Conservation (phyloP, 1,140 invertebrate species). For the Solenopsis invicta region DNA sequence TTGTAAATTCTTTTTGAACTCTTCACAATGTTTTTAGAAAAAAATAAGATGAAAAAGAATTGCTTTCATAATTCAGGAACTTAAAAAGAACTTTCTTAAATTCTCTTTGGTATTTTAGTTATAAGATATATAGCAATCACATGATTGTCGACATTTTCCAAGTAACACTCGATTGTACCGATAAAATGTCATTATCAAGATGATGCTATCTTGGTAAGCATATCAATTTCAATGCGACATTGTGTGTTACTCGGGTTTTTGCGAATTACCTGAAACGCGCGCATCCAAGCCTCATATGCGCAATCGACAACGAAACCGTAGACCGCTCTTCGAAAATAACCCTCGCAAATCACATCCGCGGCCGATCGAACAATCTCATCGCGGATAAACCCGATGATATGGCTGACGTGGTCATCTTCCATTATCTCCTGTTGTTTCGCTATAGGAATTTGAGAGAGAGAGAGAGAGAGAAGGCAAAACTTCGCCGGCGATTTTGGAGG, state of each 20-base stretch:
- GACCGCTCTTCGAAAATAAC: constrained; percentile 28
- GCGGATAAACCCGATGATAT: constrained; percentile 61
- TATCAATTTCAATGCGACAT: neutral
- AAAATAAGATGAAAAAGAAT: too few species aligned
- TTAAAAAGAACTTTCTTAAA: too few species aligned
- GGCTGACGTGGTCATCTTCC: constrained; percentile 44
- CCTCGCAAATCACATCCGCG: constrained; percentile 21
- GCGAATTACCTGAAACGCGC: constrained; percentile 23
- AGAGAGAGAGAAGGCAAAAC: constrained; percentile 5
- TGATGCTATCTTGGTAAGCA: neutral
- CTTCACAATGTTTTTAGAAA: too few species aligned
- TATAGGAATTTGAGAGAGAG: constrained; percentile 54
- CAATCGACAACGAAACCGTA: constrained; percentile 64
- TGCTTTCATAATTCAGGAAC: too few species aligned
- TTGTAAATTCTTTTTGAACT: too few species aligned
- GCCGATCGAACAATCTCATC: constrained; percentile 66
- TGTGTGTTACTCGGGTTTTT: neutral
- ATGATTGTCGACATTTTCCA: neutral
- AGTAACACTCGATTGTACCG: neutral
- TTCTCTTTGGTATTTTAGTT: too few species aligned
- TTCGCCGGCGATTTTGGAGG: neutral
- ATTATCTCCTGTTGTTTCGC: constrained; percentile 68
- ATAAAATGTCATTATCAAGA: neutral
- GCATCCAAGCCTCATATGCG: constrained; percentile 50
- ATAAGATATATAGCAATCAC: neutral